Evolutionary conservation across 2,113 vertebrate species (phyloP).

Genomic region (Gila orcuttii): DNA sequence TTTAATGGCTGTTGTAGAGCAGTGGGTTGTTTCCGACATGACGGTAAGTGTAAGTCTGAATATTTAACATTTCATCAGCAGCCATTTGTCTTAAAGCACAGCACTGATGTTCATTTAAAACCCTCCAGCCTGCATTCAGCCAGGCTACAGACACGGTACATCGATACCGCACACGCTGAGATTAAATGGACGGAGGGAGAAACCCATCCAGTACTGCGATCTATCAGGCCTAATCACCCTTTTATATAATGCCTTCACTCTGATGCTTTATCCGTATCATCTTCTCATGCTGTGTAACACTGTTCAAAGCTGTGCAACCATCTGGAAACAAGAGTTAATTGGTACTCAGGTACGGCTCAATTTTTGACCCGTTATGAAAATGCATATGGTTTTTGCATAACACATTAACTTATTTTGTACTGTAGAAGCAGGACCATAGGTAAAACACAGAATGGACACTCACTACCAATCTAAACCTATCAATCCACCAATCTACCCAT

Average conservation of each 20-base stretch:
- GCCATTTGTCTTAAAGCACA: conserved; percentile 48
- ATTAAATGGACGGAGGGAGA: conserved; percentile 20
- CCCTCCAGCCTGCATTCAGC: conserved; percentile 5
- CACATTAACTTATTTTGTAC: background rate
- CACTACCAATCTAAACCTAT: too few species aligned
- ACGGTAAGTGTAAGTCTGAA: conserved; percentile 53
- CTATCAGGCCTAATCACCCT: conserved; percentile 36
- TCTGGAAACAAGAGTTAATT: conserved; percentile 31
- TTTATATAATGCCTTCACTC: conserved; percentile 25
- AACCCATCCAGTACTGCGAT: background rate
- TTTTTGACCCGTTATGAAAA: conserved; percentile 6
- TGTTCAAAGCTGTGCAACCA: conserved; percentile 38
- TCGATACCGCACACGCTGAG: conserved; percentile 29
- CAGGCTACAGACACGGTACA: conserved; percentile 5
- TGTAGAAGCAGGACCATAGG: too few species aligned
- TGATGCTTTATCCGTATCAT: background rate
- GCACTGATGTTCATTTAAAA: conserved; percentile 23
- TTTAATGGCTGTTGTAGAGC: conserved; percentile 48
- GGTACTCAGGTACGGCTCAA: background rate
- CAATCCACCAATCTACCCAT: too few species aligned
- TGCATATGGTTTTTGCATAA: background rate
- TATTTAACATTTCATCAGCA: conserved; percentile 50
- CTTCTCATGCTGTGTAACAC: conserved; percentile 32
- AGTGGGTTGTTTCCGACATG: conserved; percentile 37
- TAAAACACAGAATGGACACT: too few species aligned